phyloP scores from a whole-genome alignment of 2,888 invertebrate species.

The Tholera decimalis region DNA sequence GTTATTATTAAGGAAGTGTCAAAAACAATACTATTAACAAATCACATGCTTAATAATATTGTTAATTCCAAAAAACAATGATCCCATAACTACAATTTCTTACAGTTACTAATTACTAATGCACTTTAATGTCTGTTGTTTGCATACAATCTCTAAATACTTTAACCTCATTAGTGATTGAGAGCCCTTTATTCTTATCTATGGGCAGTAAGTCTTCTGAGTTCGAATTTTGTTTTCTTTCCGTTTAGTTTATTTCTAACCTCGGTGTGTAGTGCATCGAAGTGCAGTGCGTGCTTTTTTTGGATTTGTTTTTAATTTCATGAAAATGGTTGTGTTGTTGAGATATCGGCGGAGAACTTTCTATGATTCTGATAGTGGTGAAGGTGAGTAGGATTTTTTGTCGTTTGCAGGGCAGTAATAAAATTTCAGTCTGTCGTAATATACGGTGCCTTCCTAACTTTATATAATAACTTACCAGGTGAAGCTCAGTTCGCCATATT shows the following conservation, averaged over 20 bases:
- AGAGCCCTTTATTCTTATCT: slow-evolving; percentile 60
- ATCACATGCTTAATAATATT: slow-evolving; percentile 6
- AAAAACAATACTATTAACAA: slow-evolving; percentile 36
- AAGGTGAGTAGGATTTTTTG: slow-evolving; percentile 22
- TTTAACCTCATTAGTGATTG: slow-evolving; percentile 66
- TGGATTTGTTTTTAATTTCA: slow-evolving; percentile 14
- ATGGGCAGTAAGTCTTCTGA: slow-evolving; percentile 43
- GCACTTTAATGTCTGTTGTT: slow-evolving; percentile 51
- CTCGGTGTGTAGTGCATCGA: slow-evolving; percentile 31
- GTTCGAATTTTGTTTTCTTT: slow-evolving; percentile 41
- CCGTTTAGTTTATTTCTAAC: slow-evolving; percentile 54
- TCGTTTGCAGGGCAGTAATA: no score
- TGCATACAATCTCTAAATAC: slow-evolving; percentile 59
- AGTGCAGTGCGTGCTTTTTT: slow-evolving; percentile 29
- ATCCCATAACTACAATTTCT: neutral
- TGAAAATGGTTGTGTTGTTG: slow-evolving; percentile 32
- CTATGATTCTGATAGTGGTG: slow-evolving; percentile 8
- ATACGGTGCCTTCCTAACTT: no score
- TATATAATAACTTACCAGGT: no score
- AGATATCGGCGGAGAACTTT: slow-evolving; percentile 32
- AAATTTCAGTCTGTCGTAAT: neutral
- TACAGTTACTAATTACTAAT: slow-evolving; percentile 30
- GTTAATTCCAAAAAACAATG: slow-evolving; percentile 21
- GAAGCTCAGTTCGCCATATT: no score
- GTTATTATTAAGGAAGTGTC: slow-evolving; percentile 1